phyloP scores from a whole-genome alignment of 2,113 vertebrate species.

The Mastomys coucha region DNA sequence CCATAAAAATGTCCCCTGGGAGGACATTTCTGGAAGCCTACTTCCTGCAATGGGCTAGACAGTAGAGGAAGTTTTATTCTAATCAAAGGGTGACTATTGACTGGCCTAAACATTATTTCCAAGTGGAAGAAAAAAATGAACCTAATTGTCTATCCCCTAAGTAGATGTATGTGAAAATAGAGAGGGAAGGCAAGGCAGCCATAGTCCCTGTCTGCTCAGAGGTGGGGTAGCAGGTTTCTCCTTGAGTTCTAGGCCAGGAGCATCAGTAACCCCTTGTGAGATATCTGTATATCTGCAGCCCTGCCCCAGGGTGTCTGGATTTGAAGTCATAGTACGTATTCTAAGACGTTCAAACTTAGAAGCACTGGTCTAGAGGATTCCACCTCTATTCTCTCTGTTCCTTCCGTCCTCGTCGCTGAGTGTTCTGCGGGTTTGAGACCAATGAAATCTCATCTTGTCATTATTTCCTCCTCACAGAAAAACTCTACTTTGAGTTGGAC shows the following conservation, averaged over 20 bases:
- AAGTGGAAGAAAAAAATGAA: not conserved
- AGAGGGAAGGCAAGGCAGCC: not conserved
- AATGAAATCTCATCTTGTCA: not conserved
- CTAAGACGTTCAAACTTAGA: not conserved
- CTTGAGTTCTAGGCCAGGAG: not conserved
- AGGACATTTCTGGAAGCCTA: no score
- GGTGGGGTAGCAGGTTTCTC: not conserved
- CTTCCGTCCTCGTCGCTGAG: not conserved
- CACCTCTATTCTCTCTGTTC: not conserved
- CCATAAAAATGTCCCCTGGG: not conserved
- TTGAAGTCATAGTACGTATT: not conserved
- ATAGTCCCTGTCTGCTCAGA: not conserved
- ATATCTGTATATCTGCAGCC: not conserved
- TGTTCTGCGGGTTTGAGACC: not conserved
- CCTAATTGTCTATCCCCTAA: no score
- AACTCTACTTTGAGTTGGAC: slow-evolving; percentile 77
- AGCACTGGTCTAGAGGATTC: not conserved
- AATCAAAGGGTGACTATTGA: not conserved
- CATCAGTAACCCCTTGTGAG: not conserved
- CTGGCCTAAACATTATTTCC: not conserved
- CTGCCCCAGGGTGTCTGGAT: not conserved
- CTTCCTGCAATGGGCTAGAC: not conserved
- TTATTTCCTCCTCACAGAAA: slow-evolving; percentile 71
- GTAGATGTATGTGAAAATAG: not conserved
- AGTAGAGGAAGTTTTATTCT: not conserved